Base-by-base conservation (phyloP, 2,113 vertebrate genomes). In the Ellobius talpinus region DNA sequence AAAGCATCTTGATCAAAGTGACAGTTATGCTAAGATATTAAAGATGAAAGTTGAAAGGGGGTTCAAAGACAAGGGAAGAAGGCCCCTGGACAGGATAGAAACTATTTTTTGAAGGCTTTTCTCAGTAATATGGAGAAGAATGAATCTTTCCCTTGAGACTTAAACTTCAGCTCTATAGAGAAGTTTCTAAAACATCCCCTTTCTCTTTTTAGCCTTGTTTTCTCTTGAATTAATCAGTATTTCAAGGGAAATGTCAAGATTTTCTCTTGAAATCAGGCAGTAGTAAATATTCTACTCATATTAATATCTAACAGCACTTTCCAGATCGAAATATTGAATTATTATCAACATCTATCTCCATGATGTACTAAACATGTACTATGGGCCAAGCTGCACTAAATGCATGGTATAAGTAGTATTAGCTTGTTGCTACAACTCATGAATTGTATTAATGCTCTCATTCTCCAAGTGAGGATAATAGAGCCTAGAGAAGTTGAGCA, bases 231-330 rank as follows among this genome's bases (percentile, higher is more conserved):
- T 47, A 47, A 47, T 47, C 47, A 47, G 47, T 47, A 47, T 47
- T 47, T 47, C 47, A 47, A 47, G 47, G 47, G 47, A 47, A 47
- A 47, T 47, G 6, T 47, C 47, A 47, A 47, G 47, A 58, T 14
- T 92, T 78, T 85, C 82, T 86, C 74, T 78, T 84, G 31, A 84
- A 91, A 87, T 66, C 90, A 89, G 36, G 42, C 61, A 77, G 73
- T n/a, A 17, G 6, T 92, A 74, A 87, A n/a, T 9, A 94, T 68
- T 88, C 7, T 47, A 36, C 72, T 45, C 52, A 92, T 91, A 91
- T 68, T 87, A 63, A 85, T 77, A 47, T 93, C 87, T 82, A 74
- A 31, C 42, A 63, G 1, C 6, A 89, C 29, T 92, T 93, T 82
- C n/a, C 17, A 91, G 55, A 47, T 14, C 74, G 63, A 94, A 90